Base-by-base conservation (phyloP, 1,140 invertebrate genomes). In the Coenobita brevimanus region DNA sequence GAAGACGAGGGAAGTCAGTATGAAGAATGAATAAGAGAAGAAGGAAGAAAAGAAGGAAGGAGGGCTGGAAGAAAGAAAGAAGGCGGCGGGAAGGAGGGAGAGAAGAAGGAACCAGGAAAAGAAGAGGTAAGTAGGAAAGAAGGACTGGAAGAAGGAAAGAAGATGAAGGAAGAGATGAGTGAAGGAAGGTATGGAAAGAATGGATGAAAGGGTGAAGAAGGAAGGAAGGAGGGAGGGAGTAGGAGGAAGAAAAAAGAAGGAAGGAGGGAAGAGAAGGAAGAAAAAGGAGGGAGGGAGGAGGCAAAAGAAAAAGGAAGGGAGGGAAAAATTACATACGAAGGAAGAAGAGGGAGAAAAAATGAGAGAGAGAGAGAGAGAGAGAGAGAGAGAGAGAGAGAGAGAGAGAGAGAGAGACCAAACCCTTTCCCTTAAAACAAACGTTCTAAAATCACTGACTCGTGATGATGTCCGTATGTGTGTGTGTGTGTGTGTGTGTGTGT, bases 401-500 rank as follows among this genome's bases (percentile, higher is more conserved):
- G 43, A 41, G 62, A 21, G 27, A 36, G 46, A 50, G 46, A 50
- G 46, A 50, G 46, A 50, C 6, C 6, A 50, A 50, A 6, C 17
- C 46, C n/a, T n/a, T n/a, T n/a, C n/a, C n/a, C n/a, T n/a, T n/a
- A n/a, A n/a, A n/a, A n/a, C n/a, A n/a, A n/a, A n/a, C n/a, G n/a
- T 17, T 50, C 46, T 50, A 8, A 50, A 50, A 50, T 50, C 17
- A 50, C 46, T 8, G 46, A 17, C 46, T 50, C 46, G 46, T 17
- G 6, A 50, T 50, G 6, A 21, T 76, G 73, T 76, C 2, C 41
- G 38, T 76, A n/a, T 76, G 38, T 76, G 38, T 76, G 38, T 76
- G 38, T 76, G 38, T 76, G 38, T 76, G 38, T 76, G 38, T 76
- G 38, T 76, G 38, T 76, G 38, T 76, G 38, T 76, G 38, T 76